Evolutionary conservation across 2,113 vertebrate genomes (phyloP), one percentile per base, ranked within the genome.

Genomic region (Romanogobio albipinnatus): DNA sequence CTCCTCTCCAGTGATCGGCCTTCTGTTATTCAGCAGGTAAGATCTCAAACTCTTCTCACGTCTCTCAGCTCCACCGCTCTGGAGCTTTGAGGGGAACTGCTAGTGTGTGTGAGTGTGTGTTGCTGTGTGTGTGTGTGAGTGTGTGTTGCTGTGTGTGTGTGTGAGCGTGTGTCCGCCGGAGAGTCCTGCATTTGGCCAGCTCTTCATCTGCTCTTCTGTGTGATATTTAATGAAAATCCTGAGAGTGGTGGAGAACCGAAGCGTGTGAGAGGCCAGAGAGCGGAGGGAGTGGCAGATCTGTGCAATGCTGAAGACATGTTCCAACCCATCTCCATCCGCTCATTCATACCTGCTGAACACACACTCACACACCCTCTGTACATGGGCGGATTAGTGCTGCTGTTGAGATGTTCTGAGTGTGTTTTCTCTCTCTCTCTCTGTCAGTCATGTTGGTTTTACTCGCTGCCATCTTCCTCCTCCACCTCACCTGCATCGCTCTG

Each of bases 381-480:
- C 49, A 4, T 47, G 53, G 53, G 53, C 53, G 17, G 53, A 17
- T 56, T 56, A 9, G n/a, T 1, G n/a, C n/a, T 61, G n/a, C n/a
- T 61, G 58, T 24, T 61, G 22, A 61, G 14, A 5, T 4, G 49
- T 15, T 13, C 49, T 51, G 49, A 51, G 9, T 75, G 45, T 53
- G 22, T 75, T 11, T 19, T 14, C 5, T 39, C 39, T 10, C 13
- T 84, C 73, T 61, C 29, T 85, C 29, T 24, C 11, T 68, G 62
- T 84, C 75, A 90, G 73, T 81, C 92, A 95, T 95, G 94, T 89
- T 93, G 92, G 78, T 94, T 47, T 91, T 95, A 53, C 91, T 95
- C 1, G 94, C 83, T 56, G 91, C 77, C 68, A 93, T 95, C 86
- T 93, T 94, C 47, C 59, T 76, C 74, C 74, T 95, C 9, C 93